Evolutionary conservation across 2,797 vertebrate genomes (phyloP).

Genomic region (Chrosomus eos): DNA sequence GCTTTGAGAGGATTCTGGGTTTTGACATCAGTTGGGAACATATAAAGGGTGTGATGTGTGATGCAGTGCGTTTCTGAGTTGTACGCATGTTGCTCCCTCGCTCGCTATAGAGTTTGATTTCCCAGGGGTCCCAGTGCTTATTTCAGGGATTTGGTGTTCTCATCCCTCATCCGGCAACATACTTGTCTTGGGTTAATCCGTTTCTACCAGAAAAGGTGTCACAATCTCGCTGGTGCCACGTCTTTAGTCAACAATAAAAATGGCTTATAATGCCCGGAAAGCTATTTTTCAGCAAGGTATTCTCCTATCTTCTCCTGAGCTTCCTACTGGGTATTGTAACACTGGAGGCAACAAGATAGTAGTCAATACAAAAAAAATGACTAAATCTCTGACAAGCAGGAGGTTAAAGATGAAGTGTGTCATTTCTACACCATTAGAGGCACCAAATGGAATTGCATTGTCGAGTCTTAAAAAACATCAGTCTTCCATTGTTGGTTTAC

Average conservation of each 20-base stretch:
- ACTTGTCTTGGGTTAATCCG: constrained; percentile 65
- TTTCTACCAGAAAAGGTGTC: constrained; percentile 61
- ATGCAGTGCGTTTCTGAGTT: constrained; percentile 64
- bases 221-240: constrained; percentile 58
- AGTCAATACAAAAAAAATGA: constrained; percentile 14
- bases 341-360: constrained; percentile 21
- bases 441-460: neutral
- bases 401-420: constrained; percentile 25
- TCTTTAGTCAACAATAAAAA: constrained; percentile 68
- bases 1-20: constrained; percentile 5
- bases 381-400: neutral
- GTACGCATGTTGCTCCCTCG: constrained; percentile 58
- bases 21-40: constrained; percentile 62
- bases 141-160: constrained; percentile 70
- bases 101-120: constrained; percentile 73
- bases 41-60: constrained; percentile 59
- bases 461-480: neutral
- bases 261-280: constrained; percentile 59
- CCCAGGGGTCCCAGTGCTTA: constrained; percentile 70
- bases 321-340: neutral
- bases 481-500: neutral
- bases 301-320: constrained; percentile 46
- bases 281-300: constrained; percentile 40
- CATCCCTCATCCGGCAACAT: constrained; percentile 73
- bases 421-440: neutral